Evolutionary conservation across 2,888 invertebrate genomes (phyloP), one percentile per base, ranked within the genome.

Genomic region (Eupithecia inturbata): DNA sequence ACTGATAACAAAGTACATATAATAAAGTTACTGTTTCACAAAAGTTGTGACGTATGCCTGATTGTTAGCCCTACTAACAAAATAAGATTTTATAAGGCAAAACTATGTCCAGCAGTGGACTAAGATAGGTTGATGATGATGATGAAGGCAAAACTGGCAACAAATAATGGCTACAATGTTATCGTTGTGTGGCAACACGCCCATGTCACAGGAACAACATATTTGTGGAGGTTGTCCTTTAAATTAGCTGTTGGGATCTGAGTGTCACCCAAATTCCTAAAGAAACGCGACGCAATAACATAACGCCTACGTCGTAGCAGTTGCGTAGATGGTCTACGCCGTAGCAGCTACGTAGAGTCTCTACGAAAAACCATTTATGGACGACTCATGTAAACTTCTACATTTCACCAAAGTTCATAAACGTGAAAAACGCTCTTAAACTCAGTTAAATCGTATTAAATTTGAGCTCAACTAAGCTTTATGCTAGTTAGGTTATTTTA

Each of bases 1-100:
- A 69, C 76, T 74, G 79, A 77, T 78, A 78, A 73, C 73, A 68
- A 64, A 53, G 26, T 26, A 57, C 57, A 45, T 60, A 76, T 74
- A 67, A 72, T 75, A 71, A 69, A 69, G 64, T 62, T 71, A 28
- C 72, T 60, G 67, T 45, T 69, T 69, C 19, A 57, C 66, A 28
- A 16, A 28, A 2, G 60, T 19, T 12, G 28, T 26, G 28, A 28
- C 26, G 14, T 22, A 41, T n/a, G n/a, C n/a, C n/a, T n/a, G n/a
- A n/a, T n/a, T n/a, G n/a, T n/a, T n/a, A n/a, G n/a, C n/a, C n/a
- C n/a, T 19, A 45, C 45, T 10, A 0, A 19, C 3, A 45, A 45
- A 41, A 6, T 5, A 19, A 19, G 6, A 1, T 45, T 45, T 6
- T 31, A 4, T 19, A 19, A 19, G n/a, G n/a, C n/a, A n/a, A n/a